Base-by-base conservation (phyloP, 2,888 invertebrate species). In the Anodontia alba region DNA sequence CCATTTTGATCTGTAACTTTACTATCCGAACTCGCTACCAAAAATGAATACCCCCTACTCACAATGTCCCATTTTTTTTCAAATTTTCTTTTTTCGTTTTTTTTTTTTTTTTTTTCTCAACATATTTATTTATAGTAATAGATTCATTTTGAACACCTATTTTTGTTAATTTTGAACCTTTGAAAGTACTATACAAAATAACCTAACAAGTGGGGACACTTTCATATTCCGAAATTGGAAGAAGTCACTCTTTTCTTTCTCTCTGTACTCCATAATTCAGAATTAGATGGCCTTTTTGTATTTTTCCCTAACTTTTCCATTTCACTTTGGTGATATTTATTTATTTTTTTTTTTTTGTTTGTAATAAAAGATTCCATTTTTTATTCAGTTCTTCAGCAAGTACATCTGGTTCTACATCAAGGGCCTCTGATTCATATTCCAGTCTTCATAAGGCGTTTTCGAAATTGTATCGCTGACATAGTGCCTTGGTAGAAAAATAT, bases 141-240 rank as follows among this genome's bases (percentile, higher is more conserved):
- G 54, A n/a, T 70, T 70, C 76, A 29, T 69, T 38, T 17, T 23
- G 42, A 17, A 69, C 15, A 0, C 76, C 70, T 42, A 26, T 54
- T 0, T 26, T n/a, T 0, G 76, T 76, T 20, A 51, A 70, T 2
- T n/a, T 43, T 7, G 54, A 57, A 0, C 69, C 76, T 2, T n/a
- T 5, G 57, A 54, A 57, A 26, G 38, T 57, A 0, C n/a, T 29
- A 42, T 57, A 76, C 0, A 76, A 29, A 17, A 69, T 12, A 20
- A 42, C n/a, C 38, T 54, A n/a, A 42, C 26, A 8, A 76, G 17
- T 5, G 36, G 12, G 23, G 54, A 17, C n/a, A n/a, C 17, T 36
- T 54, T 70, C 26, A 68, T 69, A 0, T 69, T 33, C 76, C 76
- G 57, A 76, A 69, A 26, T 26, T 36, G 8, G 75, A 76, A 43